Conservation (phyloP, 2,888 invertebrate species). For the Pteria penguin region DNA sequence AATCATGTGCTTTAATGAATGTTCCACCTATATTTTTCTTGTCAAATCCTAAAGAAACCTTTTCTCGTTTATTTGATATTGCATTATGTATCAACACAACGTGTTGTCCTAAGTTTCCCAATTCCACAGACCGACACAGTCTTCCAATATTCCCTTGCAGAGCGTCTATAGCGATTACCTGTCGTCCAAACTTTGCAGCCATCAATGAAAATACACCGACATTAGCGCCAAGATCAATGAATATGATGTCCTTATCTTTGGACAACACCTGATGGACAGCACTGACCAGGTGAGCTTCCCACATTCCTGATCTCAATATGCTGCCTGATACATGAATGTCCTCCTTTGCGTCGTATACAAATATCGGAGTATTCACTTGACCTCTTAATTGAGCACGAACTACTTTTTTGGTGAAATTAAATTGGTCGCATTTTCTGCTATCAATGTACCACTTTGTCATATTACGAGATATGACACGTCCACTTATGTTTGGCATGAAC, state of each 20-base stretch:
- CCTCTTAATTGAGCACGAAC: too few species aligned
- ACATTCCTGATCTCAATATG: not conserved
- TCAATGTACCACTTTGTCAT: too few species aligned
- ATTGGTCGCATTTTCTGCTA: too few species aligned
- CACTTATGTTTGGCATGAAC: too few species aligned
- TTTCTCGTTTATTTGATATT: slow-evolving; percentile 12
- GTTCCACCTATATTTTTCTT: slow-evolving; percentile 10
- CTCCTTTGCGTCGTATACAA: not conserved
- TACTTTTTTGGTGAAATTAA: too few species aligned
- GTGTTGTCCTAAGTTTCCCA: not conserved
- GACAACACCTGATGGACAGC: not conserved
- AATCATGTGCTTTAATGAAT: not conserved
- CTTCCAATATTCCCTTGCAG: slow-evolving; percentile 8
- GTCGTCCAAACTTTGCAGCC: slow-evolving; percentile 12
- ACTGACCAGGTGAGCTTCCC: slow-evolving; percentile 9
- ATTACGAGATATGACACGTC: too few species aligned
- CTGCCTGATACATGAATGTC: slow-evolving; percentile 11
- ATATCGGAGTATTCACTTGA: slow-evolving; percentile 10
- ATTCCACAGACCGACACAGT: slow-evolving; percentile 3
- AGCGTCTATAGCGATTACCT: slow-evolving; percentile 7
- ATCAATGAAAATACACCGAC: slow-evolving; percentile 16
- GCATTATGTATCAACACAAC: slow-evolving; percentile 1
- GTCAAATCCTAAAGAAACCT: slow-evolving; percentile 10
- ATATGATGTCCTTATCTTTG: not conserved
- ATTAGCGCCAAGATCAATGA: slow-evolving; percentile 20